These are phyloP conservation scores for Thysanoteuthis rhombus DNA, from an alignment of 2,888 invertebrate genomes.

Conservation along the genomic window DNA sequence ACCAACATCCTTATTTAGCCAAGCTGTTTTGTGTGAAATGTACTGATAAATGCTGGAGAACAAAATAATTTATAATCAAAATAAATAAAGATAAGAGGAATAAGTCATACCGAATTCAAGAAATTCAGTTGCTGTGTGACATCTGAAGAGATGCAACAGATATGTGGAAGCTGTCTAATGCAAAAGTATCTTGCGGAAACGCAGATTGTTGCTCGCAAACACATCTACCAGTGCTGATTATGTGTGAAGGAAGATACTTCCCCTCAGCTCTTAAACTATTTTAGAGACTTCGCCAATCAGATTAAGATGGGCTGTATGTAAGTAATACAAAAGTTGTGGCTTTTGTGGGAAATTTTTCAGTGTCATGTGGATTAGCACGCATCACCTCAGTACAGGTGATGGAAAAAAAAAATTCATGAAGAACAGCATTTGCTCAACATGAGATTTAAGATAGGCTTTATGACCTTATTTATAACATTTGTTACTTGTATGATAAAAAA, in stretches of 20 bases:
- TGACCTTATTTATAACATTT: not conserved
- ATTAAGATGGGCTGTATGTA: not conserved
- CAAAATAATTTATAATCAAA: not conserved
- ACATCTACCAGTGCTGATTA: not conserved
- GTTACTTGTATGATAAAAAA: not conserved
- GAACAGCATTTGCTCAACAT: too few relatives aligned
- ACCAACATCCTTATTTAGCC: too few relatives aligned
- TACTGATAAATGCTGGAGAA: not conserved
- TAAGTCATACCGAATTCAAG: not conserved
- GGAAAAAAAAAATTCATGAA: too few relatives aligned
- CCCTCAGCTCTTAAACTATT: not conserved
- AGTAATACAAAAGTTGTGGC: not conserved
- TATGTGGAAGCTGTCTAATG: not conserved
- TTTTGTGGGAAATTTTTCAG: not conserved
- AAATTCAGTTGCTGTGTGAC: not conserved
- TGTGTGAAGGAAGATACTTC: not conserved
- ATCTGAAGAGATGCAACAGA: not conserved
- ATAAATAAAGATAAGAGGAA: not conserved
- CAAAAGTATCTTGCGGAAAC: not conserved
- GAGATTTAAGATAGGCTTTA: not conserved
- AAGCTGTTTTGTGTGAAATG: too few relatives aligned
- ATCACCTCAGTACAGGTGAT: not conserved
- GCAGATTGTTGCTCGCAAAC: not conserved
- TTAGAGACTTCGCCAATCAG: not conserved
- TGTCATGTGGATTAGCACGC: not conserved